Conservation (phyloP, 1,140 invertebrate species). For the Drosophila erecta region DNA sequence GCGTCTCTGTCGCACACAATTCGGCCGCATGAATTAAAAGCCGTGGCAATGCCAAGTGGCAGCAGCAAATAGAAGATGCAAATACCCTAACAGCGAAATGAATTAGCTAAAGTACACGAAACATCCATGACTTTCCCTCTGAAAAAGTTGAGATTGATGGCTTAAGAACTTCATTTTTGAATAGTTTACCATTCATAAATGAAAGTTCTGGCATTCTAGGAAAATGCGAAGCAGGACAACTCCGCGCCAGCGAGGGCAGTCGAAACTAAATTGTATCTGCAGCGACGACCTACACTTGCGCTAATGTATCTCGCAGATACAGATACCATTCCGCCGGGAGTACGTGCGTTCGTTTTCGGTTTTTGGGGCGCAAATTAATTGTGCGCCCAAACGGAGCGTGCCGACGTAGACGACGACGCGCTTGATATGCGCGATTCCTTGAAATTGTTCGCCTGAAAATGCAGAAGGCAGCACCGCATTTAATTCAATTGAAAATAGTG, state of each 20-base stretch:
- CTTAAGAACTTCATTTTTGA: too few species aligned
- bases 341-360: slow-evolving; percentile 70
- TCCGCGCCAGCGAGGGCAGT: slow-evolving; percentile 29
- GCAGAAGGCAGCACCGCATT: slow-evolving; percentile 61
- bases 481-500: slow-evolving; percentile 84
- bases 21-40: slow-evolving; percentile 73
- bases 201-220: background rate
- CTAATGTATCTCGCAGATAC: slow-evolving; percentile 78
- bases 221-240: background rate
- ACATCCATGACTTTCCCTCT: too few species aligned
- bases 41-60: slow-evolving; percentile 11
- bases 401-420: slow-evolving; percentile 81
- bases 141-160: too few species aligned
- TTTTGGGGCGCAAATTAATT: slow-evolving; percentile 84
- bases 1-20: slow-evolving; percentile 66
- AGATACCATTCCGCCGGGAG: slow-evolving; percentile 18
- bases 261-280: slow-evolving; percentile 79
- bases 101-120: too few species aligned
- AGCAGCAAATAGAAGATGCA: background rate
- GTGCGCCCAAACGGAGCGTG: slow-evolving; percentile 84
- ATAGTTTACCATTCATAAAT: background rate
- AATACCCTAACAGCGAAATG: slow-evolving; percentile 15
- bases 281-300: slow-evolving; percentile 74
- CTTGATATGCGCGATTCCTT: slow-evolving; percentile 85
- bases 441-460: slow-evolving; percentile 84